Percentiles rank a stretch among this genome's conserved stretches.
These are phyloP conservation scores for Aquatica leii DNA, from an alignment of 2,888 invertebrate genomes.

Conservation along the genomic window DNA sequence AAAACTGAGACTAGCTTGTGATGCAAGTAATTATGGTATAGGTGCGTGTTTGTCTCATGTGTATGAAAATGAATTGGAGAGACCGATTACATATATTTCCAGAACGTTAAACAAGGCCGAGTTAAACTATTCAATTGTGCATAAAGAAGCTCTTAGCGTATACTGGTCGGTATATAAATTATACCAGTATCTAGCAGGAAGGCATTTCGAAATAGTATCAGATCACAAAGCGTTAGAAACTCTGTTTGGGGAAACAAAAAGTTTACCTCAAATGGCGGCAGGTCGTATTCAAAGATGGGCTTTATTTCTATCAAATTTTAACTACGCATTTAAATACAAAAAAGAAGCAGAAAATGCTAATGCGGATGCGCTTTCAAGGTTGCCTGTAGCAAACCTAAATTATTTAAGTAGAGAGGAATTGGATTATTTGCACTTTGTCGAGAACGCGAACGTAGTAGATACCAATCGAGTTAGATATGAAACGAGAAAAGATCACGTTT, in stretches of 20 bases:
- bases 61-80: neutral
- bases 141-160: neutral
- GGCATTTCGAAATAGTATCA: neutral
- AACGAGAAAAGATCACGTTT: neutral
- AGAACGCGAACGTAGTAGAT: neutral
- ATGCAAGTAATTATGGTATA: constrained; percentile 9
- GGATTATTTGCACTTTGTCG: neutral
- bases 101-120: neutral
- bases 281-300: neutral
- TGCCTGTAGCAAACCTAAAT: neutral
- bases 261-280: constrained; percentile 2
- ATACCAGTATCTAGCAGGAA: neutral
- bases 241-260: constrained; percentile 3
- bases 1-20: constrained; percentile 7
- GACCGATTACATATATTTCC: neutral
- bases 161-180: neutral
- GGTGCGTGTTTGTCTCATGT: constrained; percentile 8
- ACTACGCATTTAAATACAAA: constrained; percentile 1
- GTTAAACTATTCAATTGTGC: neutral
- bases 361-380: neutral
- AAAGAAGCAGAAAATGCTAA: neutral
- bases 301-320: neutral
- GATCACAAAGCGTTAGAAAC: neutral
- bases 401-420: neutral
- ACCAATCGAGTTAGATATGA: neutral